Conservation (phyloP, 2,113 vertebrate species). For the Scomber colias region DNA sequence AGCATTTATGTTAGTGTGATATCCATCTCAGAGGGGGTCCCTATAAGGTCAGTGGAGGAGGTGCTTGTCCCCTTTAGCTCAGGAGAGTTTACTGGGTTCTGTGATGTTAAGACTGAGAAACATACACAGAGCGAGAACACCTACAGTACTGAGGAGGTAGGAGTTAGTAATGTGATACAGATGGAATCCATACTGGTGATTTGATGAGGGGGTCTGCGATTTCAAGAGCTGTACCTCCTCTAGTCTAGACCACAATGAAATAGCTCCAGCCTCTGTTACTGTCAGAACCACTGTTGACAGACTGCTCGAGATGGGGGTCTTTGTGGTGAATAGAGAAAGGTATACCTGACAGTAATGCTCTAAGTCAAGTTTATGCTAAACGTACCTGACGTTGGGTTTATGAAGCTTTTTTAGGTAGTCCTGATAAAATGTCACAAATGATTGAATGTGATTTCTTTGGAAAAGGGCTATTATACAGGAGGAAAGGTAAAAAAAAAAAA, state of each 20-base stretch:
- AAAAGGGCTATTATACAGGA: neutral
- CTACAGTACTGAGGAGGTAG: slow-evolving; percentile 19
- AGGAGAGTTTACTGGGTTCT: slow-evolving; percentile 26
- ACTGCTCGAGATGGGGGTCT: slow-evolving; percentile 14
- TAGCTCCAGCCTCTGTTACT: neutral
- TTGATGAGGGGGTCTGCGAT: slow-evolving; percentile 35
- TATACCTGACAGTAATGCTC: neutral
- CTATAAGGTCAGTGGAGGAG: neutral
- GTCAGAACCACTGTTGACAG: neutral
- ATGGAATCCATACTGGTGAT: slow-evolving; percentile 40
- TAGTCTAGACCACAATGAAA: slow-evolving; percentile 30
- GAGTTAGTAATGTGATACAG: slow-evolving; percentile 49
- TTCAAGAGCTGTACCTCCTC: slow-evolving; percentile 24
- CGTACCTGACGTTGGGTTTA: slow-evolving; percentile 34
- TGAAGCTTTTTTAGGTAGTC: slow-evolving; percentile 20
- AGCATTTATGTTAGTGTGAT: slow-evolving; percentile 36
- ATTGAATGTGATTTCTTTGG: slow-evolving; percentile 30
- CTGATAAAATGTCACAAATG: slow-evolving; percentile 42
- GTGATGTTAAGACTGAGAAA: slow-evolving; percentile 25
- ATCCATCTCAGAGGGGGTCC: slow-evolving; percentile 40
- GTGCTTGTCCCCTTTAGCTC: slow-evolving; percentile 2
- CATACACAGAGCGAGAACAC: slow-evolving; percentile 23
- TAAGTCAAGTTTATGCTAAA: slow-evolving; percentile 4
- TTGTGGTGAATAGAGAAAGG: slow-evolving; percentile 29
- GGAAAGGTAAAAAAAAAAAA: slow-evolving; percentile 12